Conservation (phyloP, 2,797 vertebrate species). For the Aphelocoma californica region DNA sequence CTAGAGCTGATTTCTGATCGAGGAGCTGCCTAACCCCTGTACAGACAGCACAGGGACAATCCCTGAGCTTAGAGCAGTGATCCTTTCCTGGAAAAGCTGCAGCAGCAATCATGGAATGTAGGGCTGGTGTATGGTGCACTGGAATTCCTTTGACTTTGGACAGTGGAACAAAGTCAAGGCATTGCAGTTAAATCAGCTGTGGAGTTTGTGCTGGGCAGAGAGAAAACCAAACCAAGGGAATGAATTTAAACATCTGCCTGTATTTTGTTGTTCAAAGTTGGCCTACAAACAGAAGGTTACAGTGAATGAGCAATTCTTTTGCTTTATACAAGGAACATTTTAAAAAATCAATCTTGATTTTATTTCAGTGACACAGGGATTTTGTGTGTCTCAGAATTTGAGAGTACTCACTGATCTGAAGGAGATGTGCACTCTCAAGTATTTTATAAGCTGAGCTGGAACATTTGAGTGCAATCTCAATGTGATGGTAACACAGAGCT, state of each 20-base stretch:
- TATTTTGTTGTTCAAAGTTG: neutral
- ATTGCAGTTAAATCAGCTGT: neutral
- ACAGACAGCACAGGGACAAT: fast-evolving
- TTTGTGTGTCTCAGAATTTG: neutral
- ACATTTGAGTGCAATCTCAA: neutral
- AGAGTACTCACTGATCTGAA: neutral
- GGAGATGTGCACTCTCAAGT: neutral
- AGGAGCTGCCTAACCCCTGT: neutral
- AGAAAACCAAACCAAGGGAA: neutral
- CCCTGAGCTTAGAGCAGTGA: neutral
- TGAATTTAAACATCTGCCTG: fast-evolving
- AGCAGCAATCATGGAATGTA: neutral
- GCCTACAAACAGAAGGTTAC: neutral
- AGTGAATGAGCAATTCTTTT: neutral
- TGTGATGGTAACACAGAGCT: neutral
- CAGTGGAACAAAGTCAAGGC: neutral
- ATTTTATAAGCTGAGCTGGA: neutral
- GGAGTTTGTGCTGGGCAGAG: neutral
- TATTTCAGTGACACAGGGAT: neutral
- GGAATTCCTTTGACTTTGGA: neutral
- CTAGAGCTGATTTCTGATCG: neutral
- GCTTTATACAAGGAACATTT: neutral
- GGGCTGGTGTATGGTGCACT: neutral
- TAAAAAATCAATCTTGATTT: neutral
- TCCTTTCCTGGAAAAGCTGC: neutral